Evolutionary conservation across 2,113 vertebrate genomes (phyloP).

Genomic region (Monopterus albus): DNA sequence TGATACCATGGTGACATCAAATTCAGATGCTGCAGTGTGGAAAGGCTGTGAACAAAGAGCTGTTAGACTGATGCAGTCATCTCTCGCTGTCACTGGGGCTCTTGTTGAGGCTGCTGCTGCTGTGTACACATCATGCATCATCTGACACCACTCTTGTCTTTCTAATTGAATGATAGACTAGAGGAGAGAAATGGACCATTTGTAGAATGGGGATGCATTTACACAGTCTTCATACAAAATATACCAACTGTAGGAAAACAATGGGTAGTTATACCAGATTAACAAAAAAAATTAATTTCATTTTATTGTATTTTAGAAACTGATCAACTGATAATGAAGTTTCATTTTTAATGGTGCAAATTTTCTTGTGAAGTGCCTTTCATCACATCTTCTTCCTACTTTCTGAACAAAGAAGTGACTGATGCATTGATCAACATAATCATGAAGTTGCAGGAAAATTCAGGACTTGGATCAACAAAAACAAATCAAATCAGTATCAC

Average conservation of each 20-base stretch:
- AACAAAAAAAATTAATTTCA: too few relatives aligned
- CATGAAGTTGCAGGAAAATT: too few relatives aligned
- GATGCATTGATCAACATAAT: not conserved
- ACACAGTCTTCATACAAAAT: not conserved
- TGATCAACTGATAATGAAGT: too few relatives aligned
- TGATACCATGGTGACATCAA: constrained; percentile 11
- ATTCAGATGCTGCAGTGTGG: not conserved
- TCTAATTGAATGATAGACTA: constrained; percentile 41
- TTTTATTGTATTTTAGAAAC: too few relatives aligned
- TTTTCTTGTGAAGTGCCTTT: not conserved
- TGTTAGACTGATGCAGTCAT: constrained; percentile 34
- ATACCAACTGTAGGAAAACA: not conserved
- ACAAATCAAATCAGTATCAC: too few relatives aligned
- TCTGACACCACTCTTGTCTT: constrained; percentile 3
- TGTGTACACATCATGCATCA: constrained; percentile 17
- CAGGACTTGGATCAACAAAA: too few relatives aligned
- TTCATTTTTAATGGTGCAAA: too few relatives aligned
- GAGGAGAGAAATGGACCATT: constrained; percentile 1
- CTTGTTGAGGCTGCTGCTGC: constrained; percentile 46
- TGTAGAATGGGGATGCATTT: not conserved
- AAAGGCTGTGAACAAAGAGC: constrained; percentile 48
- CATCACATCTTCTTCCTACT: not conserved
- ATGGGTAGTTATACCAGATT: not conserved
- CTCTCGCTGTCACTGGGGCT: constrained; percentile 49
- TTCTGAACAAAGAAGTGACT: not conserved